Evolutionary conservation across 2,888 invertebrate species (phyloP).

Genomic region (Drosophila gaucha): DNA sequence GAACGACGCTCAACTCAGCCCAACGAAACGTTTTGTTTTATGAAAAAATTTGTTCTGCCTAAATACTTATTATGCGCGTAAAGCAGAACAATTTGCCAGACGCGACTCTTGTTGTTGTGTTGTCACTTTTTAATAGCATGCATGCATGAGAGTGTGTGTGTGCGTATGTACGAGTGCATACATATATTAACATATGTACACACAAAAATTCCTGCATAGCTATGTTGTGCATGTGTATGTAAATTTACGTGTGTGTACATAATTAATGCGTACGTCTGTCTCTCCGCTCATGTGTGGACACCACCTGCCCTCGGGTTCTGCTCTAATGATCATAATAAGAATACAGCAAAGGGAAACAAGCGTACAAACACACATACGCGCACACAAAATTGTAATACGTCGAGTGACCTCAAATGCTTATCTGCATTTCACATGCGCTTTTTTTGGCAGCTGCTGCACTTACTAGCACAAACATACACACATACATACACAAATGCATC

Average conservation of each 20-base stretch:
- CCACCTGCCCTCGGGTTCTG: conserved; percentile 78
- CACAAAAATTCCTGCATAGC: conserved; percentile 33
- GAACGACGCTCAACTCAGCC: conserved; percentile 19
- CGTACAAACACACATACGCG: conserved; percentile 17
- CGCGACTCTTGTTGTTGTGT: conserved; percentile 23
- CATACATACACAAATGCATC: conserved; percentile 16
- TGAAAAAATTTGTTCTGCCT: conserved; percentile 37
- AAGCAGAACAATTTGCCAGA: conserved; percentile 61
- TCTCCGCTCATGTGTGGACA: conserved; percentile 64
- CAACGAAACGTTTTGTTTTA: conserved; percentile 50
- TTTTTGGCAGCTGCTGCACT: conserved; percentile 64
- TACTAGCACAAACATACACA: conserved; percentile 37
- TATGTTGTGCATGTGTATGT: conserved; percentile 24
- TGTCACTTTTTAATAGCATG: conserved; percentile 43
- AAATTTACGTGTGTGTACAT: conserved; percentile 45
- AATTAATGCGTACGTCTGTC: conserved; percentile 66
- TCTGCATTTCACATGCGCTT: conserved; percentile 77
- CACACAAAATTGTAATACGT: conserved; percentile 22
- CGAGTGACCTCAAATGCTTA: conserved; percentile 73
- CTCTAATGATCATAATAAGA: conserved; percentile 71
- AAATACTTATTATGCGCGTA: conserved; percentile 56
- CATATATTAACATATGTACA: conserved; percentile 10
- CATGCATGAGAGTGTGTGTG: conserved; percentile 13
- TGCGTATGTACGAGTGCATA: background rate
- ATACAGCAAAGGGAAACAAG: conserved; percentile 48